These are phyloP conservation scores for Willisornis vidua DNA, from an alignment of 2,113 vertebrate species.

Conservation along the genomic window DNA sequence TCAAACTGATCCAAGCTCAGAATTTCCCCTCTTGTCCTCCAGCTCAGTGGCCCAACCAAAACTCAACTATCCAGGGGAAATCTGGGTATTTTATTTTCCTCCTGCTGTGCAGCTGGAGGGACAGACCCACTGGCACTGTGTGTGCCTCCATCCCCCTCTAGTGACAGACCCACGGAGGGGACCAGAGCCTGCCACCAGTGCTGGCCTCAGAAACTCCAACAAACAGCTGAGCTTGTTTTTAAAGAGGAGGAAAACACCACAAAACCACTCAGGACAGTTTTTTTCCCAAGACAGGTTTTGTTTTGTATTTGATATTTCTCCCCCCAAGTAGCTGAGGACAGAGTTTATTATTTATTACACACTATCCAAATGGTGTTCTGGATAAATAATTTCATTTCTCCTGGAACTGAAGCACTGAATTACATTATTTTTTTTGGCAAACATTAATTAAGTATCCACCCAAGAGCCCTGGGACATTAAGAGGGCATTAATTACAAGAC, in stretches of 20 bases:
- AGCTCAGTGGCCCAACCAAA: not conserved
- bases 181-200: not conserved
- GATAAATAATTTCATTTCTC: not conserved
- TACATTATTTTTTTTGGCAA: not conserved
- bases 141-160: slow-evolving; percentile 45
- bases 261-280: not conserved
- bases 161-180: not conserved
- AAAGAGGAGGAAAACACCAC: not conserved
- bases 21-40: accelerated
- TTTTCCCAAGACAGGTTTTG: not conserved
- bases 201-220: not conserved
- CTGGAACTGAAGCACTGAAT: not conserved
- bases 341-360: not conserved
- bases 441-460: not conserved
- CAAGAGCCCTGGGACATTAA: not conserved
- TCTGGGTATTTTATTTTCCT: not conserved
- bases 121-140: not conserved
- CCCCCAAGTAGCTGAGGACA: not conserved
- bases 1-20: not conserved
- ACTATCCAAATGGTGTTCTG: not conserved
- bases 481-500: not conserved
- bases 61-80: not conserved
- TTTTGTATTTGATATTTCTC: not conserved
- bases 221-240: not conserved
- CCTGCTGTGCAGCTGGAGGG: not conserved